Evolutionary conservation across 2,888 invertebrate genomes (phyloP).

Genomic region (Drosophila pseudotakahashii): DNA sequence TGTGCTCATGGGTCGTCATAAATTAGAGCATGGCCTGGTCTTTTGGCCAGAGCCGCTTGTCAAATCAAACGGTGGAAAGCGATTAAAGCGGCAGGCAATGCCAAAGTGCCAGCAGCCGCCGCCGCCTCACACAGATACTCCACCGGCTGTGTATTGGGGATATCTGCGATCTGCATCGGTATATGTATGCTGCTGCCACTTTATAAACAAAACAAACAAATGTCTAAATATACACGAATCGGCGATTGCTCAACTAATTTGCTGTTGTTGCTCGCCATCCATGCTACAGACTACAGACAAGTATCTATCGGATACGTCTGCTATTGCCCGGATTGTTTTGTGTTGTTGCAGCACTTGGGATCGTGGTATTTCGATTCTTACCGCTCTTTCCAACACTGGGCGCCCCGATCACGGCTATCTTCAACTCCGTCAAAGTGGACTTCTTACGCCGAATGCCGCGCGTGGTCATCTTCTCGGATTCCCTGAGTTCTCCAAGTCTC

Average conservation of each 20-base stretch:
- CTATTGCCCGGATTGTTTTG: constrained; percentile 6
- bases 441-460: constrained; percentile 95
- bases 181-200: constrained; percentile 62
- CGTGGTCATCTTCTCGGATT: constrained; percentile 86
- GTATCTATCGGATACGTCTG: constrained; percentile 46
- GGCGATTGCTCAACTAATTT: constrained; percentile 78
- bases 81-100: constrained; percentile 60
- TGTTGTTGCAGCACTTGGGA: constrained; percentile 14
- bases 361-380: constrained; percentile 82
- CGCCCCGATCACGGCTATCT: constrained; percentile 95
- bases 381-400: constrained; percentile 97
- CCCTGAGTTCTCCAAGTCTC: background rate
- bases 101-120: constrained; percentile 51
- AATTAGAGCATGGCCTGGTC: constrained; percentile 65
- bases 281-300: constrained; percentile 32
- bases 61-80: constrained; percentile 69
- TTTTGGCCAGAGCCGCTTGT: constrained; percentile 54
- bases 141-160: background rate
- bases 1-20: constrained; percentile 51
- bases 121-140: constrained; percentile 28
- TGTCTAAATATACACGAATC: constrained; percentile 75
- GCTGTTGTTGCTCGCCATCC: constrained; percentile 71
- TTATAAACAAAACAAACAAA: constrained; percentile 78
- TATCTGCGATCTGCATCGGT: constrained; percentile 17
- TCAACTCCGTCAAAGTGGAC: constrained; percentile 94